Conservation (phyloP, 1,140 invertebrate genomes). For the Samia ricini region DNA sequence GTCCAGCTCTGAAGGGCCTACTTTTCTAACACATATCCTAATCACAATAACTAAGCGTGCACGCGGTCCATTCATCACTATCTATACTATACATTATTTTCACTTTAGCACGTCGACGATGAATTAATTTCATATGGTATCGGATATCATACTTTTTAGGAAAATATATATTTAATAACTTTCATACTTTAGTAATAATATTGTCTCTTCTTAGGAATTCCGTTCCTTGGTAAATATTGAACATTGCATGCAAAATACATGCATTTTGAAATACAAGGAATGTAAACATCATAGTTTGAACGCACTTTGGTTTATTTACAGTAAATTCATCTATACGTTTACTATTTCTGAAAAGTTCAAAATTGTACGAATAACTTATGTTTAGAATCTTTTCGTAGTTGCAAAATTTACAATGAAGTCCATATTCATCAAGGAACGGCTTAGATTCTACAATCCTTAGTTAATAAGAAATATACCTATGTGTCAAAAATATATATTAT, state of each 20-base stretch:
- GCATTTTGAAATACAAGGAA: background rate
- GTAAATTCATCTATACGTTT: no score
- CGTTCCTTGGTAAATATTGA: slow-evolving; percentile 29
- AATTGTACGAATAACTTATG: no score
- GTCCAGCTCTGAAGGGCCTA: background rate
- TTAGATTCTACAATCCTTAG: slow-evolving; percentile 40
- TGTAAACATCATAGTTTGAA: background rate
- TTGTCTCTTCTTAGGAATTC: slow-evolving; percentile 42
- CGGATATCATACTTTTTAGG: slow-evolving; percentile 31
- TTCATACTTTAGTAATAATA: slow-evolving; percentile 42
- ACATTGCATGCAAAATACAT: background rate
- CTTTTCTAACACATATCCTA: slow-evolving; percentile 20
- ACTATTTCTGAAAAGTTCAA: no score
- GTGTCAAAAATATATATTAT: slow-evolving; percentile 73
- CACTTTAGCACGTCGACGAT: slow-evolving; percentile 12
- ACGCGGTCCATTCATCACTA: slow-evolving; percentile 12
- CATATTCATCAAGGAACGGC: background rate
- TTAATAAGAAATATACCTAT: slow-evolving; percentile 66
- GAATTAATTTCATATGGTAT: slow-evolving; percentile 45
- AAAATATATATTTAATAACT: slow-evolving; percentile 21
- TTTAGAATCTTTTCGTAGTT: no score
- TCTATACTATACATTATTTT: slow-evolving; percentile 3
- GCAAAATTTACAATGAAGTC: background rate
- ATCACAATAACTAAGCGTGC: slow-evolving; percentile 7
- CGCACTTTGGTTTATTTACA: background rate